These are phyloP conservation scores for Chrysomallon squamiferum DNA, from an alignment of 1,140 invertebrate genomes.

Conservation along the genomic window DNA sequence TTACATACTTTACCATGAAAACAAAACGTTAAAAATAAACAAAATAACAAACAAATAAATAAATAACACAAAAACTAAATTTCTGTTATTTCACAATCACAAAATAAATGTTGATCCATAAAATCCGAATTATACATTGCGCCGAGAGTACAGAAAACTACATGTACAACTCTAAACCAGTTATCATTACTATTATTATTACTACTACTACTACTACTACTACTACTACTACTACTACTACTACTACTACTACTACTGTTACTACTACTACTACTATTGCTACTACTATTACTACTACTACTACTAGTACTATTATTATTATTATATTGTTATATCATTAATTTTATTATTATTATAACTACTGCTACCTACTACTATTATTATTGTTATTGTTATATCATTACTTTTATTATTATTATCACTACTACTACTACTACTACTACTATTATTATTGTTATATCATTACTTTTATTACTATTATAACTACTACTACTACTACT, in stretches of 20 bases:
- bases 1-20: background rate
- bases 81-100: background rate
- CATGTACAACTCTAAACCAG: background rate
- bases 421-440: background rate
- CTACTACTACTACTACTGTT: background rate
- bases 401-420: background rate
- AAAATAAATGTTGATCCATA: background rate
- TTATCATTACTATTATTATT: background rate
- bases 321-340: background rate
- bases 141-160: background rate
- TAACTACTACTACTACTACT: too few species aligned
- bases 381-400: background rate
- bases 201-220: slow-evolving; percentile 1
- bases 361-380: background rate
- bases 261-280: background rate
- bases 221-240: background rate
- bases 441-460: background rate
- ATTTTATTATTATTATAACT: background rate
- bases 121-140: background rate
- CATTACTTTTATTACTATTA: background rate
- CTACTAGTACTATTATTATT: background rate
- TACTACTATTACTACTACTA: background rate
- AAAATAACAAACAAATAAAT: background rate
- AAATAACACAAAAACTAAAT: background rate
- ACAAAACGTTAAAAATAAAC: background rate